A percentile compares a stretch with the other conserved stretches of the same genome.
Conservation (phyloP, 2,797 vertebrate species). For the Poeciliopsis presidionis region DNA sequence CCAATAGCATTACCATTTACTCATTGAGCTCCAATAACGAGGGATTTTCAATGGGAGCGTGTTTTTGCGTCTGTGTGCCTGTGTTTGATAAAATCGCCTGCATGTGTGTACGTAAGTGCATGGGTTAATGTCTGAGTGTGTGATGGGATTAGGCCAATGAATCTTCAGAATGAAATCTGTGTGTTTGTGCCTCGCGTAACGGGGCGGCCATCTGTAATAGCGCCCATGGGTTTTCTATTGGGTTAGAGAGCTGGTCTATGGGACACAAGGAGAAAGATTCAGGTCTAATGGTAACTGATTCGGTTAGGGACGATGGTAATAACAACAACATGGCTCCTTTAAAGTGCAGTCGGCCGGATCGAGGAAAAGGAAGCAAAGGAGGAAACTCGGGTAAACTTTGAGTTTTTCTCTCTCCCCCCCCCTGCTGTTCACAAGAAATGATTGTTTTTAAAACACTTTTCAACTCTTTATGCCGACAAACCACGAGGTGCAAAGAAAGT, state of each 20-base stretch:
- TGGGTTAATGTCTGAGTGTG: constrained; percentile 61
- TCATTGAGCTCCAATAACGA: constrained; percentile 63
- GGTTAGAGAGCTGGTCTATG: constrained; percentile 73
- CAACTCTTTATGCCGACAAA: constrained; percentile 4
- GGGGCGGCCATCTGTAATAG: constrained; percentile 67
- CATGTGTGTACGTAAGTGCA: constrained; percentile 58
- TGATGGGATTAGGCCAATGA: constrained; percentile 76
- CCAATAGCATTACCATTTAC: constrained; percentile 59
- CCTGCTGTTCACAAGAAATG: constrained; percentile 11
- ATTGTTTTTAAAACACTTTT: constrained; percentile 8
- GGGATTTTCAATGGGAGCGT: constrained; percentile 59
- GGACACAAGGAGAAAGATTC: constrained; percentile 75
- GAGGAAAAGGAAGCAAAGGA: constrained; percentile 7
- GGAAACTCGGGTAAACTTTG: constrained; percentile 30
- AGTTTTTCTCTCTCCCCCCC: neutral
- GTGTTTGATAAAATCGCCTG: constrained; percentile 49
- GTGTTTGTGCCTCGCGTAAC: constrained; percentile 58
- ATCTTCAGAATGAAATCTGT: constrained; percentile 77
- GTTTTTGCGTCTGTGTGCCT: constrained; percentile 28
- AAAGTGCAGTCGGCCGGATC: constrained; percentile 52
- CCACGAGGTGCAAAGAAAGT: constrained; percentile 45
- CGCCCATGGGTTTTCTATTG: constrained; percentile 78
- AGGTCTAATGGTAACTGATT: constrained; percentile 81
- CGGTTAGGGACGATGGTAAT: constrained; percentile 76
- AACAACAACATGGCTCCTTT: constrained; percentile 77